These are phyloP conservation scores for Thumatha senex DNA, from an alignment of 2,888 invertebrate genomes.

Conservation along the genomic window DNA sequence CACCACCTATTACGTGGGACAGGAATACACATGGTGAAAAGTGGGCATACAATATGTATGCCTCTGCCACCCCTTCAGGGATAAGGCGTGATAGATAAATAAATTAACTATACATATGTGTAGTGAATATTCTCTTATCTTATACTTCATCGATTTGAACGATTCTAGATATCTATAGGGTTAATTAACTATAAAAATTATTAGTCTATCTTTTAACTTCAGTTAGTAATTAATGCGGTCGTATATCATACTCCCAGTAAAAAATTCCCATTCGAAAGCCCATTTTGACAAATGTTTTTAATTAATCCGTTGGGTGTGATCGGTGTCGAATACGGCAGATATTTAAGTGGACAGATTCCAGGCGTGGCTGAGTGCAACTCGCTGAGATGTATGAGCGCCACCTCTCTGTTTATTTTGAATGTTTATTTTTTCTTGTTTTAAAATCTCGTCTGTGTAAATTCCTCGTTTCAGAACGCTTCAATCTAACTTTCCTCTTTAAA, in stretches of 20 bases:
- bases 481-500: slow-evolving; percentile 56
- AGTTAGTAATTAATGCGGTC: slow-evolving; percentile 60
- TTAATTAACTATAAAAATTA: slow-evolving; percentile 65
- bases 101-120: no score
- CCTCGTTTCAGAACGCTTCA: slow-evolving; percentile 44
- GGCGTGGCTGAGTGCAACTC: slow-evolving; percentile 57
- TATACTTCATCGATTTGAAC: slow-evolving; percentile 50
- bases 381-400: slow-evolving; percentile 54
- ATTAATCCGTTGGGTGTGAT: slow-evolving; percentile 73
- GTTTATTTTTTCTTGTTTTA: slow-evolving; percentile 31
- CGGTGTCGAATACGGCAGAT: slow-evolving; percentile 59
- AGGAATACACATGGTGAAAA: no score
- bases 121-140: slow-evolving; percentile 48
- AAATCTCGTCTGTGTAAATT: slow-evolving; percentile 34
- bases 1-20: no score
- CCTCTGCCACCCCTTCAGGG: no score
- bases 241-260: slow-evolving; percentile 52
- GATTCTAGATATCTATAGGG: slow-evolving; percentile 44
- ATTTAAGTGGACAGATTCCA: slow-evolving; percentile 68
- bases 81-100: no score
- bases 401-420: slow-evolving; percentile 52
- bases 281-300: slow-evolving; percentile 75
- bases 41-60: no score
- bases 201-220: slow-evolving; percentile 57
- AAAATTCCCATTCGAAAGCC: slow-evolving; percentile 59